A percentile compares a stretch with the other conserved stretches of the same genome.
These are phyloP conservation scores for Ceratosolen fusciceps DNA, from an alignment of 1,140 invertebrate species.

Conservation along the genomic window DNA sequence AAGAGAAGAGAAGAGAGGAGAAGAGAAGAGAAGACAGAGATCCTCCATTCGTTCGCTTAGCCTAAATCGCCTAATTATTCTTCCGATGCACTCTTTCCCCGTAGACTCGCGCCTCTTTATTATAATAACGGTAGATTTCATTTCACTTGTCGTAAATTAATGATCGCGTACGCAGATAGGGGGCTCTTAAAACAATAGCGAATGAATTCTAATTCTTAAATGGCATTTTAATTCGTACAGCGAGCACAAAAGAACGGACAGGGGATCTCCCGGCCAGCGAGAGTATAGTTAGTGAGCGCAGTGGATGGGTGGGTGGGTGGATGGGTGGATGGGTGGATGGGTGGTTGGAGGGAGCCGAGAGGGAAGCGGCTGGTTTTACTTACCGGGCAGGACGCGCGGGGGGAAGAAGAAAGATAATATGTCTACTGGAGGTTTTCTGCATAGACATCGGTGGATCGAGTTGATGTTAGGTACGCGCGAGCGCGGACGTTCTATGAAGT, in stretches of 20 bases:
- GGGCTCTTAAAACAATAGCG: neutral
- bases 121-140: too few relatives aligned
- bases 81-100: neutral
- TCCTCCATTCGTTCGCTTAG: neutral
- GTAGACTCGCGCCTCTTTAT: too few relatives aligned
- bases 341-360: too few relatives aligned
- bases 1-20: too few relatives aligned
- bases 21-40: too few relatives aligned
- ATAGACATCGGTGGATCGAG: constrained; percentile 20
- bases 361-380: too few relatives aligned
- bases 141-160: neutral
- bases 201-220: neutral
- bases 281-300: too few relatives aligned
- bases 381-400: neutral
- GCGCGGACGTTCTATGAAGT: constrained; percentile 60
- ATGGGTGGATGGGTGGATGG: too few relatives aligned
- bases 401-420: neutral
- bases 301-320: too few relatives aligned
- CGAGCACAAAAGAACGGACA: neutral
- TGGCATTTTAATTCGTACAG: neutral
- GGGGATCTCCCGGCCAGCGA: neutral
- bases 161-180: neutral
- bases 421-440: constrained; percentile 6
- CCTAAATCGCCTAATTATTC: neutral
- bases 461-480: constrained; percentile 42